phyloP scores from a whole-genome alignment of 2,797 vertebrate species.

The Coracias cyanogaster region DNA sequence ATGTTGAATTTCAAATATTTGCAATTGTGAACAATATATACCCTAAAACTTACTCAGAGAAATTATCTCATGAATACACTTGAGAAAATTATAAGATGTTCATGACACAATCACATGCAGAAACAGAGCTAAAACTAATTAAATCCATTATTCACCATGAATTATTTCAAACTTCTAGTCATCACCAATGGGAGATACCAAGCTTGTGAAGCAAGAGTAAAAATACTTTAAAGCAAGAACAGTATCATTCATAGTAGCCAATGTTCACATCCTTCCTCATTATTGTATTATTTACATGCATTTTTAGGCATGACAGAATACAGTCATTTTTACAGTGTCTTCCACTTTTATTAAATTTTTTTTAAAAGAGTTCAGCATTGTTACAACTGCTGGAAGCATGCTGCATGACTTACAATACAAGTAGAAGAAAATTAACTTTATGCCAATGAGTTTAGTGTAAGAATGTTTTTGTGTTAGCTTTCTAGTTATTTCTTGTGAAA shows the following conservation, averaged over 20 bases:
- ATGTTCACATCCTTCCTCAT: neutral
- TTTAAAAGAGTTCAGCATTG: neutral
- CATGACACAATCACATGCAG: slow-evolving; percentile 27
- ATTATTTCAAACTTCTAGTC: neutral
- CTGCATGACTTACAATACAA: neutral
- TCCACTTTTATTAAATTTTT: slow-evolving; percentile 40
- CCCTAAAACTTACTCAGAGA: slow-evolving; percentile 7
- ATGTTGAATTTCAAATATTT: slow-evolving; percentile 47
- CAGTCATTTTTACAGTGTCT: neutral
- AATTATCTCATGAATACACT: slow-evolving; percentile 24
- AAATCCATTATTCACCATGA: neutral
- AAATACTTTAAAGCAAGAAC: neutral
- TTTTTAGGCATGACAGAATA: slow-evolving; percentile 16
- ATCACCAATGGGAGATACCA: neutral
- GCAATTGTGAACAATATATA: slow-evolving; percentile 6
- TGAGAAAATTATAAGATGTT: slow-evolving; percentile 17
- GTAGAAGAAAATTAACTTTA: neutral
- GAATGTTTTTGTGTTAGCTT: neutral
- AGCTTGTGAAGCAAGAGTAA: neutral
- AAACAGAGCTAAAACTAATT: slow-evolving; percentile 23
- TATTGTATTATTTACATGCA: neutral
- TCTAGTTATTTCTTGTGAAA: neutral
- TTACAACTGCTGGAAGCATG: neutral
- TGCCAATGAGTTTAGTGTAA: neutral
- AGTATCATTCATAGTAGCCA: neutral